These are phyloP conservation scores for Protomyctophum bolini DNA, from an alignment of 2,113 vertebrate species.

Conservation along the genomic window DNA sequence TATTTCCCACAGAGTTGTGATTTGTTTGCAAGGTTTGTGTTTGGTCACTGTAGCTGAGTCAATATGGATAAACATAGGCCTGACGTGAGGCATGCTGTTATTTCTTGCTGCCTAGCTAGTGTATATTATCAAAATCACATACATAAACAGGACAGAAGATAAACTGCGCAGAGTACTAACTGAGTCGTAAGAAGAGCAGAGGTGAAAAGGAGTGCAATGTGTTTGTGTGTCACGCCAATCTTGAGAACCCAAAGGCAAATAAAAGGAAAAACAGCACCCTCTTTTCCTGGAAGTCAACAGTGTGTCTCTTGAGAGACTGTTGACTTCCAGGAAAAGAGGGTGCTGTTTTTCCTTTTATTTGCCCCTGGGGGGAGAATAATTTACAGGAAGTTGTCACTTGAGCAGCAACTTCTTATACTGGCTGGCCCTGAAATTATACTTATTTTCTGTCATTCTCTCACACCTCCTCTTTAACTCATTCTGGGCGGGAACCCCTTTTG, in stretches of 20 bases:
- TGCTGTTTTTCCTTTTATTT: too few relatives aligned
- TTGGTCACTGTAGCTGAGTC: neutral
- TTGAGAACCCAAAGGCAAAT: neutral
- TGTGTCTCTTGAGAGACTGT: too few relatives aligned
- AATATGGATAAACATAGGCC: slow-evolving; percentile 20
- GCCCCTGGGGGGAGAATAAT: slow-evolving; percentile 4
- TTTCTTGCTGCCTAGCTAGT: slow-evolving; percentile 13
- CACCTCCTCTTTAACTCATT: neutral
- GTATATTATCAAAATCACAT: neutral
- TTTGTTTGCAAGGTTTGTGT: neutral
- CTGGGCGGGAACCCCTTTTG: too few relatives aligned
- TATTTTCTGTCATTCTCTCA: slow-evolving; percentile 27
- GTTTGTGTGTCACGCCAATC: slow-evolving; percentile 19
- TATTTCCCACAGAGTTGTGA: too few relatives aligned
- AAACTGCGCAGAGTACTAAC: neutral
- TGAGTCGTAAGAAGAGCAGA: neutral
- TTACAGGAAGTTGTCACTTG: slow-evolving; percentile 38
- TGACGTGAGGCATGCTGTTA: slow-evolving; percentile 1
- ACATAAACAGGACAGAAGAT: neutral
- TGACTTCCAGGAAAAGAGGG: too few relatives aligned
- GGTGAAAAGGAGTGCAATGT: neutral
- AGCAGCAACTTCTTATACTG: slow-evolving; percentile 34
- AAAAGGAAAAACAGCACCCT: neutral
- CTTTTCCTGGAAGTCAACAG: slow-evolving; percentile 5
- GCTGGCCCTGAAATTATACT: slow-evolving; percentile 27